These are phyloP conservation scores for Lasiurus borealis DNA, from an alignment of 2,113 vertebrate species.

Conservation along the genomic window DNA sequence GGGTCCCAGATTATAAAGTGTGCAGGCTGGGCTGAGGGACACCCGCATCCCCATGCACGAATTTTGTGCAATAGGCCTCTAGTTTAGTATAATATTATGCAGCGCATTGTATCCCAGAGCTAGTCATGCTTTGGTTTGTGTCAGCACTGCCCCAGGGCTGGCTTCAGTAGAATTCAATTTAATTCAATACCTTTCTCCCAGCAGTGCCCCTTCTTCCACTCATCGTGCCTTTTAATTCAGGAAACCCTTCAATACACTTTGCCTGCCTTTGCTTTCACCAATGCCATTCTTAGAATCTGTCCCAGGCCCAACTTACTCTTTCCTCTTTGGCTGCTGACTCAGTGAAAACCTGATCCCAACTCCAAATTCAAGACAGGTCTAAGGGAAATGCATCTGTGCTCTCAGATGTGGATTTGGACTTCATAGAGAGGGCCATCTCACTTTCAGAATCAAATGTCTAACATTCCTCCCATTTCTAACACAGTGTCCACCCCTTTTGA, in stretches of 20 bases:
- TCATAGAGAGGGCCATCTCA: neutral
- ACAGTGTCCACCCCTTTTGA: neutral
- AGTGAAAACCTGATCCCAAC: neutral
- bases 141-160: constrained; percentile 9
- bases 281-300: neutral
- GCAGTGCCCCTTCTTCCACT: neutral
- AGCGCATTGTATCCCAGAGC: neutral
- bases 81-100: no score
- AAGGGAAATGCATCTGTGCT: neutral
- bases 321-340: neutral
- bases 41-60: no score
- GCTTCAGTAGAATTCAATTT: neutral
- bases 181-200: neutral
- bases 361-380: neutral
- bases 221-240: neutral
- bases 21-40: no score
- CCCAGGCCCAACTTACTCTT: neutral
- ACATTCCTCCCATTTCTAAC: constrained; percentile 31
- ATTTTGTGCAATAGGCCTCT: no score
- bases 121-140: neutral
- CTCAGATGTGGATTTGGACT: neutral
- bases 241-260: neutral
- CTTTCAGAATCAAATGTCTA: neutral
- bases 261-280: neutral
- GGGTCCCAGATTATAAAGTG: no score